phyloP scores from a whole-genome alignment of 2,797 vertebrate genomes.

The Enoplosus armatus region DNA sequence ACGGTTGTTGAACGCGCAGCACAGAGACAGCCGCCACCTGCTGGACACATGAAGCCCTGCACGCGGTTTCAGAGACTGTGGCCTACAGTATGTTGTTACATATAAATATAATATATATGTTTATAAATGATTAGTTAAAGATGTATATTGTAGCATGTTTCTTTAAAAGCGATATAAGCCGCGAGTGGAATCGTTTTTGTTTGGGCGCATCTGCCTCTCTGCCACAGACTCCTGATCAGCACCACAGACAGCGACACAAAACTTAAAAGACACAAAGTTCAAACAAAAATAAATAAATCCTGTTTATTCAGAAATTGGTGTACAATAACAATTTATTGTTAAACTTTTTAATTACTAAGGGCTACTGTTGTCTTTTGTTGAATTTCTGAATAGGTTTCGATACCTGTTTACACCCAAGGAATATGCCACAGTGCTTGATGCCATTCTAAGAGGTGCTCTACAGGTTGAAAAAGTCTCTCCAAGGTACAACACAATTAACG shows the following conservation, averaged over 20 bases:
- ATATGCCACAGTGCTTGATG: background rate
- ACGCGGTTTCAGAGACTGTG: background rate
- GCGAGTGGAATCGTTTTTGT: background rate
- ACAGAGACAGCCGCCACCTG: conserved; percentile 1
- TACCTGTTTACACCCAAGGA: background rate
- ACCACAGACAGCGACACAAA: background rate
- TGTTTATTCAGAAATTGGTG: background rate
- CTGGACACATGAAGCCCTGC: background rate
- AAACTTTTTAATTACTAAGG: background rate
- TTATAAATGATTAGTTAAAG: background rate
- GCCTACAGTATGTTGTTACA: background rate
- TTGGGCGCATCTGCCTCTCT: background rate
- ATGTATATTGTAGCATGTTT: background rate
- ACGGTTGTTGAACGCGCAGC: background rate
- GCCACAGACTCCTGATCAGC: background rate
- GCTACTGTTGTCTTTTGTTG: background rate
- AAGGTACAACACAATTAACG: background rate
- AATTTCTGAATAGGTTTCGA: background rate
- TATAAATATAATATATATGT: background rate
- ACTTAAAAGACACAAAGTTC: background rate
- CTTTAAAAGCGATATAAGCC: background rate
- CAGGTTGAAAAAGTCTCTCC: background rate
- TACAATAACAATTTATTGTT: too few species aligned
- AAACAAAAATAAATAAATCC: too few species aligned
- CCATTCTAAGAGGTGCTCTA: background rate